Conservation (phyloP, 2,888 invertebrate genomes). For the Listrodromus nycthemerus region DNA sequence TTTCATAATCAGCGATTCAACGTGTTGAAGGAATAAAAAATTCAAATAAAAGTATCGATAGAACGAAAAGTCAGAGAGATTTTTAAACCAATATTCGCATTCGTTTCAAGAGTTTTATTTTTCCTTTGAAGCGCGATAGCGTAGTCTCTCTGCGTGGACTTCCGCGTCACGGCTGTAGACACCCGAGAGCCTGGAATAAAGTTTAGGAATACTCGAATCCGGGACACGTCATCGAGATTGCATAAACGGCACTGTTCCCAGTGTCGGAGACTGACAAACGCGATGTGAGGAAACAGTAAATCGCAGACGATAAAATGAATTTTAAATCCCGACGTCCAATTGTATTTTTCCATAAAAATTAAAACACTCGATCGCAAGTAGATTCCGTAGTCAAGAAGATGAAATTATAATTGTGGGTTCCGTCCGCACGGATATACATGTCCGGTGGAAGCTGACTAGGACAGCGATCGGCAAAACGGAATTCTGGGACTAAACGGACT, state of each 20-base stretch:
- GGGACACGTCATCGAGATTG: slow-evolving; percentile 1
- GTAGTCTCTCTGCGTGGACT: background rate
- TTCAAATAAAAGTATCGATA: background rate
- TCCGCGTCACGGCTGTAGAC: background rate
- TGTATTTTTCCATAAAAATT: slow-evolving; percentile 45
- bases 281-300: background rate
- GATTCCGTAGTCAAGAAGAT: slow-evolving; percentile 22
- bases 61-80: slow-evolving; percentile 23
- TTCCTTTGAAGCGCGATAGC: slow-evolving; percentile 7
- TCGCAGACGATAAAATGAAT: background rate
- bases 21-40: background rate
- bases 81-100: slow-evolving; percentile 34
- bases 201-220: background rate
- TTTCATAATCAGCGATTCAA: background rate
- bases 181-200: background rate
- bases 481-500: background rate
- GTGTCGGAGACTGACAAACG: background rate
- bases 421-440: background rate
- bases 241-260: background rate
- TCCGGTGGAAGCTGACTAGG: slow-evolving; percentile 10
- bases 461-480: background rate
- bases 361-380: slow-evolving; percentile 29
- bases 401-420: slow-evolving; percentile 30
- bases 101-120: slow-evolving; percentile 8
- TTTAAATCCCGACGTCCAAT: slow-evolving; percentile 26